Base-by-base conservation (phyloP, 2,888 invertebrate species). In the Volucella bombylans region DNA sequence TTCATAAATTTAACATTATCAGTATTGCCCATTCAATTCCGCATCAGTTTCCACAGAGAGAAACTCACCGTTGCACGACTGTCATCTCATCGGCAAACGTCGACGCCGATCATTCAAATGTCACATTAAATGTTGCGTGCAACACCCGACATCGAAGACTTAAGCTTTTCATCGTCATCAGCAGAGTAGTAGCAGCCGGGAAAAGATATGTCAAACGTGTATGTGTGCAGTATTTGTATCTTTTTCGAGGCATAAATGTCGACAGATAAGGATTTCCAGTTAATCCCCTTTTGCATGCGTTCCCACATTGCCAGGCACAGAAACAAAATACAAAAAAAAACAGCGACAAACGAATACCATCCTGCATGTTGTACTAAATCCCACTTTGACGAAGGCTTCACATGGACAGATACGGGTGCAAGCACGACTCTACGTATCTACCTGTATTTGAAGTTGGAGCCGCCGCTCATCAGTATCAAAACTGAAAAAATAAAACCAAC, bases 51-150 rank as follows among this genome's bases (percentile, higher is more conserved):
- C 38, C 15, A 43, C 18, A 38, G 31, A 31, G 31, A 31, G 31
- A 31, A 31, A 31, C 43, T 47, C 68, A 23, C 18, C 49, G 15
- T 38, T 65, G n/a, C 4, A 79, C 78, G 59, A 61, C 67, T 57
- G 72, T 76, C 71, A 80, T 57, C 65, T 59, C 76, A 69, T 49
- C 69, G 73, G 65, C 69, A 61, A 76, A 76, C 76, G 86, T 77
- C 83, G 72, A 81, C 79, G 77, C 68, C 86, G 83, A 86, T 87
- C 87, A 87, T 80, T 87, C 87, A 87, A 86, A 86, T 87, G 87
- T 85, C 87, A 83, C 86, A 87, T 87, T 87, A 87, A 87, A 86
- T 80, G 86, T 83, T 86, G 86, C 86, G 74, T 86, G 77, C 83
- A 82, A 59, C 68, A 69, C 50, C 18, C 52, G 50, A 80, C 76